Evolutionary conservation across 2,113 vertebrate species (phyloP).

Genomic region (Serinus canaria): DNA sequence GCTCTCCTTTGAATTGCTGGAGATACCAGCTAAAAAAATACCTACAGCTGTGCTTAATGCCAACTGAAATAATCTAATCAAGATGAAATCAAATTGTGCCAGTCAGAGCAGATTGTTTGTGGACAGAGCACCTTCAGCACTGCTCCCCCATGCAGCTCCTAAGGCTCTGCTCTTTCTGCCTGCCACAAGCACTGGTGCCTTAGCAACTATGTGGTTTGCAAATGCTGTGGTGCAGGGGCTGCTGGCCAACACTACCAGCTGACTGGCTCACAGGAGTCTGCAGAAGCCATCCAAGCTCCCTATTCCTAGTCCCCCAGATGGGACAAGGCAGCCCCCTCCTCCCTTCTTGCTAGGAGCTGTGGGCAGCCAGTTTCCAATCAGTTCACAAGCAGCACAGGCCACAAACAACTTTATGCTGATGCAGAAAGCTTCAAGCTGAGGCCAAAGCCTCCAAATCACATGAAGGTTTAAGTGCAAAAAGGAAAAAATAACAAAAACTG

Average conservation of each 20-base stretch:
- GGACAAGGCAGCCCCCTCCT: neutral
- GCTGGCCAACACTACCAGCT: neutral
- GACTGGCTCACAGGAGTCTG: neutral
- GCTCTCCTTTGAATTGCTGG: neutral
- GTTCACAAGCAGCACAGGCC: neutral
- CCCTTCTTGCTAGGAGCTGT: neutral
- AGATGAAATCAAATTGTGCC: neutral
- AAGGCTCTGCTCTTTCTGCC: neutral
- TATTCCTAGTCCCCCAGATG: neutral
- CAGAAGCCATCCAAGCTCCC: neutral
- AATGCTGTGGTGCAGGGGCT: neutral
- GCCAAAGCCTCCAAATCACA: neutral
- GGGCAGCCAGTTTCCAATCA: neutral
- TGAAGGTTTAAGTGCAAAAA: neutral
- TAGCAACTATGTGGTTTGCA: neutral
- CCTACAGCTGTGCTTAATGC: neutral
- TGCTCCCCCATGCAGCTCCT: neutral
- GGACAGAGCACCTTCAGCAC: neutral
- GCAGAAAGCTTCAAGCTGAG: neutral
- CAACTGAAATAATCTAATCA: neutral
- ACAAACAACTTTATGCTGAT: neutral
- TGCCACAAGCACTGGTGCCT: neutral
- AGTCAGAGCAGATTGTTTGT: neutral
- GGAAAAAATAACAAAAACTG: fast-evolving
- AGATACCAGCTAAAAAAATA: neutral